Conservation (phyloP, 1,140 invertebrate genomes). For the Aleiodes sp. region DNA sequence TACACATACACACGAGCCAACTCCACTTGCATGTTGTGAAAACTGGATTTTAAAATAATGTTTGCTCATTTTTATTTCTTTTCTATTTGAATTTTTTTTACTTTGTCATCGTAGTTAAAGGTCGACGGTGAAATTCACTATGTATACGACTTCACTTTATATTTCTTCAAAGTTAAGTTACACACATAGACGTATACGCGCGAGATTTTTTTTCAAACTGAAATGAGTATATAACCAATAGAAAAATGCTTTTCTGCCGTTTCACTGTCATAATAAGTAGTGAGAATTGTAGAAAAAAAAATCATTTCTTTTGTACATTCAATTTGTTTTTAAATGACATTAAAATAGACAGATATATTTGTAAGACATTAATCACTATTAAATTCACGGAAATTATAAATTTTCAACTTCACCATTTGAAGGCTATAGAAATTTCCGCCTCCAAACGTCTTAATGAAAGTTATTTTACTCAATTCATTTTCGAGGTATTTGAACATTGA, state of each 20-base stretch:
- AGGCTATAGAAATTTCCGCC: too few species aligned
- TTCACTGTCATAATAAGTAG: conserved; percentile 3
- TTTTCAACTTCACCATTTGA: too few species aligned
- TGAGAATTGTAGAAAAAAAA: conserved; percentile 3
- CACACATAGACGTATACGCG: not conserved
- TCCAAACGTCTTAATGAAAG: too few species aligned
- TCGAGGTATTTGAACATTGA: too few species aligned
- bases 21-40: conserved; percentile 6
- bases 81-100: conserved; percentile 12
- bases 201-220: conserved; percentile 15
- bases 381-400: too few species aligned
- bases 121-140: conserved; percentile 7
- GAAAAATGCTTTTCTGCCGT: conserved; percentile 1
- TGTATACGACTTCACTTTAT: conserved; percentile 7
- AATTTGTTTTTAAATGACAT: too few species aligned
- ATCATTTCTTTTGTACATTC: too few species aligned
- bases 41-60: not conserved
- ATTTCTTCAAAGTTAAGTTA: not conserved
- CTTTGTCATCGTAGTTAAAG: conserved; percentile 20
- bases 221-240: conserved; percentile 14
- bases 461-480: too few species aligned
- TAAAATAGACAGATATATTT: too few species aligned
- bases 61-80: not conserved
- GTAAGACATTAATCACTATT: too few species aligned
- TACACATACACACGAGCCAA: not conserved